A percentile compares a stretch with the other conserved stretches of the same genome.
phyloP scores from a whole-genome alignment of 2,888 invertebrate species.

The Schizotus pectinicornis region DNA sequence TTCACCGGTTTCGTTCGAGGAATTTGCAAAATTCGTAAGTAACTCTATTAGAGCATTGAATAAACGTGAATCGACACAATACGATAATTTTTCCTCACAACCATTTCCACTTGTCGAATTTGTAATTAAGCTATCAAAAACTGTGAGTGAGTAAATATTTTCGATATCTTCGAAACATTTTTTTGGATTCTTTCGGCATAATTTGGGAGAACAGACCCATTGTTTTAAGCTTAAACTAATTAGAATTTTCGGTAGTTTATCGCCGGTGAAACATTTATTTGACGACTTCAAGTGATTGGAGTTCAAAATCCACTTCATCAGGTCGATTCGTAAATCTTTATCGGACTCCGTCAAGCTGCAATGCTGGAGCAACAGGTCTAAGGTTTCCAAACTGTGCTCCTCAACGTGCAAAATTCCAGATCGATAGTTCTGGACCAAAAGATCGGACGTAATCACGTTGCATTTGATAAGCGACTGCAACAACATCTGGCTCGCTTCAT shows the following conservation, averaged over 20 bases:
- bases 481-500: constrained; percentile 56
- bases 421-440: constrained; percentile 55
- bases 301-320: constrained; percentile 46
- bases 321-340: constrained; percentile 34
- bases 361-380: constrained; percentile 52
- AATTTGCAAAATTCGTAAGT: neutral
- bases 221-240: constrained; percentile 48
- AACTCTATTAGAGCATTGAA: neutral
- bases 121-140: constrained; percentile 36
- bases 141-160: constrained; percentile 45
- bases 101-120: neutral
- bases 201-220: constrained; percentile 36
- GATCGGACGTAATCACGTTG: constrained; percentile 46
- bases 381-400: constrained; percentile 52
- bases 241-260: constrained; percentile 42
- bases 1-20: no score
- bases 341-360: constrained; percentile 46
- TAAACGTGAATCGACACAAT: neutral
- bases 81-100: neutral
- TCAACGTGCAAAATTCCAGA: constrained; percentile 55
- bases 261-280: constrained; percentile 27
- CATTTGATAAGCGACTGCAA: constrained; percentile 55
- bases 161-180: constrained; percentile 40
- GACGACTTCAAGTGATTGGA: constrained; percentile 34
- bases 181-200: neutral